These are phyloP conservation scores for Scolopax mira DNA, from an alignment of 2,113 vertebrate species.

Conservation along the genomic window DNA sequence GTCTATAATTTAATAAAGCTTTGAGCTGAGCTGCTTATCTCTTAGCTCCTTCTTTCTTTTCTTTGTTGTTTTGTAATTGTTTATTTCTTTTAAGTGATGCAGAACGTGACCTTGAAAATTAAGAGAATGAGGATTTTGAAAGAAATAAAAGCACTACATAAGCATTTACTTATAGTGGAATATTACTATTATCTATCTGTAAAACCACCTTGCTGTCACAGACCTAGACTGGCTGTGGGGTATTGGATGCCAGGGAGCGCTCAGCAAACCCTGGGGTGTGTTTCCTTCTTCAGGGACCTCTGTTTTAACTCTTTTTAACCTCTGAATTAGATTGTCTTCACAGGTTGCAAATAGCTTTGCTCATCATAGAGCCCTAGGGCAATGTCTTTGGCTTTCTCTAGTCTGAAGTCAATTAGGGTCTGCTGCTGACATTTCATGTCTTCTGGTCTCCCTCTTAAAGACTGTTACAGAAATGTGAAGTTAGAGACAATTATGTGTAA, in stretches of 20 bases:
- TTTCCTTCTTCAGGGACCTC: background rate
- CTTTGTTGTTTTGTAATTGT: background rate
- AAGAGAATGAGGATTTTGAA: background rate
- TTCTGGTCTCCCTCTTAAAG: background rate
- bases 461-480: background rate
- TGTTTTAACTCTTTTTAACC: background rate
- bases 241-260: background rate
- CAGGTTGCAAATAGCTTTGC: background rate
- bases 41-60: background rate
- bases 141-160: background rate
- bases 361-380: background rate
- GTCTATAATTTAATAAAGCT: background rate
- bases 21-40: background rate
- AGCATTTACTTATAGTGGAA: background rate
- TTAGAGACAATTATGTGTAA: background rate
- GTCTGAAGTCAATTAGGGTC: background rate
- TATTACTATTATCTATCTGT: background rate
- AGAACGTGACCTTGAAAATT: background rate
- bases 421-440: background rate
- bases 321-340: background rate
- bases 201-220: background rate
- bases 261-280: rapidly evolving
- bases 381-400: background rate
- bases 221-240: rapidly evolving
- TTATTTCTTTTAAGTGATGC: background rate